Percentiles rank a stretch among this genome's conserved stretches.
These are phyloP conservation scores for Anguilla obscura DNA, from an alignment of 2,797 vertebrate genomes.

Conservation along the genomic window DNA sequence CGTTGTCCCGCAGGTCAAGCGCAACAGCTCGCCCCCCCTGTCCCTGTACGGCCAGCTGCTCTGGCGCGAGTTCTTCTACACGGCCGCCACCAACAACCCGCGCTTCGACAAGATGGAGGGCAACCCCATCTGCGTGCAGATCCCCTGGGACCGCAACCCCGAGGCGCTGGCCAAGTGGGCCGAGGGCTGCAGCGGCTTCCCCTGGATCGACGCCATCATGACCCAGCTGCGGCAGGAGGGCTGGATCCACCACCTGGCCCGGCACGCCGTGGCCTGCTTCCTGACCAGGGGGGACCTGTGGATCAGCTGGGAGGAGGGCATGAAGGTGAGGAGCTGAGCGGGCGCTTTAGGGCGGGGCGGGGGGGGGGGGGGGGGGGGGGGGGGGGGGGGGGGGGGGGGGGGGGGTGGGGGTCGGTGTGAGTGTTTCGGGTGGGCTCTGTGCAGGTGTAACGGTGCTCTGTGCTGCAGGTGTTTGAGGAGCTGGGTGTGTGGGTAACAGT, in stretches of 20 bases:
- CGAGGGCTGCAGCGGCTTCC: slow-evolving; percentile 90
- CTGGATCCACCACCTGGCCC: slow-evolving; percentile 94
- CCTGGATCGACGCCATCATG: slow-evolving; percentile 97
- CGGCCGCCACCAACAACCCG: slow-evolving; percentile 88
- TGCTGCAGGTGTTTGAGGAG: neutral
- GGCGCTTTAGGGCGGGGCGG: neutral
- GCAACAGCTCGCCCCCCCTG: slow-evolving; percentile 84
- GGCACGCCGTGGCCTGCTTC: slow-evolving; percentile 91
- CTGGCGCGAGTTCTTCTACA: slow-evolving; percentile 97
- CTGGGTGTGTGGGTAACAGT: no score
- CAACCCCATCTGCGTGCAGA: slow-evolving; percentile 92
- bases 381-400: neutral
- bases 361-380: no score
- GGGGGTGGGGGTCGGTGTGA: neutral
- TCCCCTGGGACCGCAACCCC: slow-evolving; percentile 92
- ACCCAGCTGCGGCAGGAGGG: slow-evolving; percentile 93
- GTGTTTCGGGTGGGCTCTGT: neutral
- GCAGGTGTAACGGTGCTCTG: neutral
- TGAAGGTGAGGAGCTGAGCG: slow-evolving; percentile 76
- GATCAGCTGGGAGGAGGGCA: slow-evolving; percentile 97
- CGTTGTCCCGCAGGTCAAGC: slow-evolving; percentile 79
- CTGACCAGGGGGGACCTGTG: slow-evolving; percentile 93
- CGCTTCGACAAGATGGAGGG: slow-evolving; percentile 98
- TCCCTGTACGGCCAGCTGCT: slow-evolving; percentile 92
- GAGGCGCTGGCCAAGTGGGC: slow-evolving; percentile 95